These are phyloP conservation scores for Rhogogaster chlorosoma DNA, from an alignment of 2,888 invertebrate genomes.

Conservation along the genomic window DNA sequence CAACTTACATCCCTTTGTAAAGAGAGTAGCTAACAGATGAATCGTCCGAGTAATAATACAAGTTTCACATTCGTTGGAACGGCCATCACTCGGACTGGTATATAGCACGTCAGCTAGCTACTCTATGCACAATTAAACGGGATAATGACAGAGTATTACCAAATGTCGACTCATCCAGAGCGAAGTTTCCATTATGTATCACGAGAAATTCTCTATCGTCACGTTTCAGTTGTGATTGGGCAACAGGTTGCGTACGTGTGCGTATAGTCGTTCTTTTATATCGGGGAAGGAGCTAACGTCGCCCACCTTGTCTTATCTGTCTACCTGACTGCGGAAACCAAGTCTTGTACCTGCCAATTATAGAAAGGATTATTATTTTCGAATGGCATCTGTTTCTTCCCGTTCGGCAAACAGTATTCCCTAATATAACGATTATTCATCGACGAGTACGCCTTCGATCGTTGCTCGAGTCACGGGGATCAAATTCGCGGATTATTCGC, in stretches of 20 bases:
- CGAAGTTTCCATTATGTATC: constrained; percentile 52
- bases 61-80: constrained; percentile 26
- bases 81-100: constrained; percentile 35
- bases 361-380: constrained; percentile 33
- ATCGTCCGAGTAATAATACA: neutral
- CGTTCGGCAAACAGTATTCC: neutral
- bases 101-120: constrained; percentile 48
- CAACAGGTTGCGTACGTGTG: constrained; percentile 50
- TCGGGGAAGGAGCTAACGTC: constrained; percentile 17
- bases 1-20: neutral
- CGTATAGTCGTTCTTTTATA: constrained; percentile 21
- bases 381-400: neutral
- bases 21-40: neutral
- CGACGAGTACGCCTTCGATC: constrained; percentile 46
- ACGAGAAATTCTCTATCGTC: constrained; percentile 39
- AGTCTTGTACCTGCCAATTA: constrained; percentile 17
- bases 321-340: constrained; percentile 40
- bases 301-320: constrained; percentile 45
- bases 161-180: constrained; percentile 52
- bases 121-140: constrained; percentile 51
- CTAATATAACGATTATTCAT: constrained; percentile 23
- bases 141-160: constrained; percentile 51
- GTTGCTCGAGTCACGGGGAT: constrained; percentile 34
- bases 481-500: constrained; percentile 12
- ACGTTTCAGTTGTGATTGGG: constrained; percentile 47